Evolutionary conservation across 2,797 vertebrate genomes (phyloP), one percentile per base, ranked within the genome.

Genomic region (Anguilla anguilla): DNA sequence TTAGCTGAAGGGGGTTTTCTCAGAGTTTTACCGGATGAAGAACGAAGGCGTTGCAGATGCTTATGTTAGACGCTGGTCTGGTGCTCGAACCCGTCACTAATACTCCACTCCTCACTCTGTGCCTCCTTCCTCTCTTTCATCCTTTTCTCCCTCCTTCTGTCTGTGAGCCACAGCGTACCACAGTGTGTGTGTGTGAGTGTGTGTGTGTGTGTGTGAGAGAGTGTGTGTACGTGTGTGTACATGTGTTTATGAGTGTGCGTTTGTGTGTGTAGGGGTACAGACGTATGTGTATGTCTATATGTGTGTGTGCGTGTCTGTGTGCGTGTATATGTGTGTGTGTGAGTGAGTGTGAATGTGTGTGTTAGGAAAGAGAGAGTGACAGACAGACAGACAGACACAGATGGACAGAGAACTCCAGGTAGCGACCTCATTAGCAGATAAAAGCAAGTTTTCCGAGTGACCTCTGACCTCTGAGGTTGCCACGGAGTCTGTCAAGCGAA

Each of bases 401-500:
- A 93, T 93, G 94, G 92, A 95, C 91, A 86, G 61, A 67, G 89
- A 95, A 92, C 95, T 95, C 93, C 95, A 96, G 95, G 95, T 96
- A 96, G 84, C 91, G 89, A 95, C 94, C 95, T 96, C 95, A 96
- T 96, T 96, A 96, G 94, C 93, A 94, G 95, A 96, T 96, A 96
- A 96, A 96, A 96, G 95, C 95, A 95, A 96, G 94, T 94, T 95
- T 95, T 95, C 92, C 90, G 0, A 7, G 39, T 84, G 93, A 95
- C 95, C 95, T 90, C 92, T 94, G 94, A 96, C 94, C 95, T 83
- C 39, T 2, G 5, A 91, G 93, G 95, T 96, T 96, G 93, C 94
- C 93, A 95, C 95, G 94, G 95, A 96, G 95, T 91, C 94, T 94
- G 91, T 89, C 87, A 93, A 93, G 93, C 90, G 92, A 92, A 89